Evolutionary conservation across 2,888 invertebrate genomes (phyloP).

Genomic region (Periphyllus acericola): DNA sequence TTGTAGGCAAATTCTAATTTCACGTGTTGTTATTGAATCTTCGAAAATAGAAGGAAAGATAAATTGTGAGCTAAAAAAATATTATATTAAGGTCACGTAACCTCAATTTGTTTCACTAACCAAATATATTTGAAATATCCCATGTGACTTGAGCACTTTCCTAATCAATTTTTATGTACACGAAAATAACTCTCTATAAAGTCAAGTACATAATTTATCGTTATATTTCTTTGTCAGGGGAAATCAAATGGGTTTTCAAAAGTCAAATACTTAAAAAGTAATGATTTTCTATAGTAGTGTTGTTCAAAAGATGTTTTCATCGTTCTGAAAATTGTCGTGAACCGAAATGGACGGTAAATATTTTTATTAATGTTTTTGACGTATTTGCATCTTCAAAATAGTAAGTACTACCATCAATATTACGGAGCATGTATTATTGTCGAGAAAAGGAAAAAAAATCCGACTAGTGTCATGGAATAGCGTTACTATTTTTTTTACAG

Average conservation of each 20-base stretch:
- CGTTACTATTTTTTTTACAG: too few relatives aligned
- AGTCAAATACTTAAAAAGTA: neutral
- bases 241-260: conserved; percentile 37
- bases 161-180: neutral
- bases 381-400: too few relatives aligned
- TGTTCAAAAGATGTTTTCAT: neutral
- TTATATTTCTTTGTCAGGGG: neutral
- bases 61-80: too few relatives aligned
- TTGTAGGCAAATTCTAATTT: too few relatives aligned
- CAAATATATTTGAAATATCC: conserved; percentile 33
- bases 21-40: too few relatives aligned
- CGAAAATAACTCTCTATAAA: conserved; percentile 10
- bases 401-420: too few relatives aligned
- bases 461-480: too few relatives aligned
- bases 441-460: too few relatives aligned
- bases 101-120: neutral
- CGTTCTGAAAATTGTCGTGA: neutral
- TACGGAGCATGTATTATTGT: too few relatives aligned
- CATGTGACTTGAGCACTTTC: neutral
- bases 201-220: conserved; percentile 21
- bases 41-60: too few relatives aligned
- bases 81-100: too few relatives aligned
- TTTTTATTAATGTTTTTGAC: too few relatives aligned
- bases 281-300: conserved; percentile 7
- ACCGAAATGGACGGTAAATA: neutral